Evolutionary conservation across 2,888 invertebrate species (phyloP), one percentile per base, ranked within the genome.

Genomic region (Orthosia incerta): DNA sequence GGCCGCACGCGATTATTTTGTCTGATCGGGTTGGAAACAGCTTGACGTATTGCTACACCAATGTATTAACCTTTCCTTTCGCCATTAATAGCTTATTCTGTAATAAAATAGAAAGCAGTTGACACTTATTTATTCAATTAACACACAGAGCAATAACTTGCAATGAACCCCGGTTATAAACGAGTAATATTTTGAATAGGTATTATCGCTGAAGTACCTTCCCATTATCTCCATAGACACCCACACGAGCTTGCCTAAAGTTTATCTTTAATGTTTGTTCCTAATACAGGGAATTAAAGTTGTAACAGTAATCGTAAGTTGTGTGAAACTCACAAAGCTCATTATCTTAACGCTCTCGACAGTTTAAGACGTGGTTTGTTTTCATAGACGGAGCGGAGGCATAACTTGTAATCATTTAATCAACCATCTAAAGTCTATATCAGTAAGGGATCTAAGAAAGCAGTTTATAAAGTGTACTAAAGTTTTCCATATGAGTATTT

Each of bases 91-190:
- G 45, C 11, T n/a, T 31, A 20, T 71, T 53, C 15, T 60, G 23
- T 61, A n/a, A 72, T 20, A 2, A 31, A 72, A 53, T 31, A 26
- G 16, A 46, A 60, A 31, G 46, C 31, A 53, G 4, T 55, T 56
- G 31, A 70, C 20, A 56, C 18, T 48, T 48, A 56, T n/a, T 48
- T 55, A 63, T 39, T 74, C 23, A 74, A 55, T 75, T 39, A 39
- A 18, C 5, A 23, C 63, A 15, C 7, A 15, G 7, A 18, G 20
- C 46, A 50, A 45, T 45, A 23, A 23, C 4, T 23, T 18, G 15
- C 46, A 11, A 26, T 11, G 26, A 4, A 46, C 4, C 9, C 9
- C 13, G 20, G 13, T 53, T 23, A 20, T 16, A 51, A 31, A 31
- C 31, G n/a, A 57, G 12, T 46, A n/a, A 65, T 39, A 46, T 71